phyloP scores from a whole-genome alignment of 2,888 invertebrate species.

The Drosophila histrio region DNA sequence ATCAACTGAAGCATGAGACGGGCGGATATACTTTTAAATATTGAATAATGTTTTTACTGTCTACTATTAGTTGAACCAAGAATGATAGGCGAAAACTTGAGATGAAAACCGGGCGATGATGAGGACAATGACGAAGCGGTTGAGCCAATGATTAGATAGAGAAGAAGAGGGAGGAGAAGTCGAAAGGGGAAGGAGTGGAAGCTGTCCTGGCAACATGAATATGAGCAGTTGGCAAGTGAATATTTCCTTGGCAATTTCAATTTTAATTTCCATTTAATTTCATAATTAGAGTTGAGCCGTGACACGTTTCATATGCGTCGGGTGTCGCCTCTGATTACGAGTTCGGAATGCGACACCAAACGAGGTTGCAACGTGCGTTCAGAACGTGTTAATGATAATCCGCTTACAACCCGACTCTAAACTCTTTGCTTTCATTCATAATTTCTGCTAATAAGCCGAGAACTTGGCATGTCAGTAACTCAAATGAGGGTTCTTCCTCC shows the following conservation, averaged over 20 bases:
- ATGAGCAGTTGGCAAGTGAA: slow-evolving; percentile 18
- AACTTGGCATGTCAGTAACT: slow-evolving; percentile 1
- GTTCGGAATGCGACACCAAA: slow-evolving; percentile 49
- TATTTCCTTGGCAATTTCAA: slow-evolving; percentile 45
- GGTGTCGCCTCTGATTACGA: slow-evolving; percentile 52
- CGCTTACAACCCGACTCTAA: slow-evolving; percentile 46
- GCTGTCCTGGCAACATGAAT: slow-evolving; percentile 28
- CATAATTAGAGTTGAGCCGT: slow-evolving; percentile 68
- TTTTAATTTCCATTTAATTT: slow-evolving; percentile 74
- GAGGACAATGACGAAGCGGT: slow-evolving; percentile 18
- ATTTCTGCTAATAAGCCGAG: slow-evolving; percentile 50
- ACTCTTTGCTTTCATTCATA: slow-evolving; percentile 58
- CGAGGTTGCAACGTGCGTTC: not conserved
- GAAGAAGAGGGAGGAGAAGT: not conserved
- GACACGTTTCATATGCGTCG: slow-evolving; percentile 49
- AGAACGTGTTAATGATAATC: slow-evolving; percentile 65
- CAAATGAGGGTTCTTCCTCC: slow-evolving; percentile 10
- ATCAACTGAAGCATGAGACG: slow-evolving; percentile 71
- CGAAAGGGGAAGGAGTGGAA: not conserved
- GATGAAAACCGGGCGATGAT: slow-evolving; percentile 39
- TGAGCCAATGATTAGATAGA: not conserved
- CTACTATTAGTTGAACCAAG: not conserved
- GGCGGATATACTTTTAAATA: slow-evolving; percentile 64
- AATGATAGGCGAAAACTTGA: slow-evolving; percentile 36
- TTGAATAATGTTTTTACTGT: slow-evolving; percentile 66